Evolutionary conservation across 2,888 invertebrate species (phyloP).

Genomic region (Dryobota labecula): DNA sequence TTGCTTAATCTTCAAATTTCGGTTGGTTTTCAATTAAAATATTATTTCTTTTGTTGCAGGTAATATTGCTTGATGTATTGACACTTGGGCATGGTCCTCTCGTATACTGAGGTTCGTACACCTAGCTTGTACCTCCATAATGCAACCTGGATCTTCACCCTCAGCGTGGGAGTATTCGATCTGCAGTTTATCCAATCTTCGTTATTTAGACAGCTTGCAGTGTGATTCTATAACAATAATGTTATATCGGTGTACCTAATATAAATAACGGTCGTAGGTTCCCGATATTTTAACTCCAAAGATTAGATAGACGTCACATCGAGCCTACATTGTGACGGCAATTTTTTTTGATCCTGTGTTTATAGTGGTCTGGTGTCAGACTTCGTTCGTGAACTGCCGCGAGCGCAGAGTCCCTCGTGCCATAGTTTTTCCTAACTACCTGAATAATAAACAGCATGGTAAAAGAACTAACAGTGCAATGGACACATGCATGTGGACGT

Average conservation of each 20-base stretch:
- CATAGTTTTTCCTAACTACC: too few species aligned
- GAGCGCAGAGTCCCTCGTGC: too few species aligned
- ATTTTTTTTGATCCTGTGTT: not conserved
- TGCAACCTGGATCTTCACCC: too few species aligned
- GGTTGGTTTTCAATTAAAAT: too few species aligned
- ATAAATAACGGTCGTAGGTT: not conserved
- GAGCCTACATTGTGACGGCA: not conserved
- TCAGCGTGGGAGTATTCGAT: not conserved
- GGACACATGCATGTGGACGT: too few species aligned
- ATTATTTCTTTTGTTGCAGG: constrained; percentile 15
- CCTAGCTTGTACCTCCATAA: too few species aligned
- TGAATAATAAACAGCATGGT: not conserved
- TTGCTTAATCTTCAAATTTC: not conserved
- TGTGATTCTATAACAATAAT: not conserved
- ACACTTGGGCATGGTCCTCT: too few species aligned
- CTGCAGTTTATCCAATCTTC: not conserved
- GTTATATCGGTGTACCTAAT: not conserved
- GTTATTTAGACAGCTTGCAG: not conserved
- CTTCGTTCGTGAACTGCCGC: not conserved
- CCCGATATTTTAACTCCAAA: not conserved
- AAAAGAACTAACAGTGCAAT: not conserved
- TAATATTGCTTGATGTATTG: constrained; percentile 2
- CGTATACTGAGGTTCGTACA: too few species aligned
- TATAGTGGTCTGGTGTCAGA: not conserved
- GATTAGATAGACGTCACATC: not conserved